phyloP scores from a whole-genome alignment of 1,140 invertebrate species.

The Drosophila littoralis region DNA sequence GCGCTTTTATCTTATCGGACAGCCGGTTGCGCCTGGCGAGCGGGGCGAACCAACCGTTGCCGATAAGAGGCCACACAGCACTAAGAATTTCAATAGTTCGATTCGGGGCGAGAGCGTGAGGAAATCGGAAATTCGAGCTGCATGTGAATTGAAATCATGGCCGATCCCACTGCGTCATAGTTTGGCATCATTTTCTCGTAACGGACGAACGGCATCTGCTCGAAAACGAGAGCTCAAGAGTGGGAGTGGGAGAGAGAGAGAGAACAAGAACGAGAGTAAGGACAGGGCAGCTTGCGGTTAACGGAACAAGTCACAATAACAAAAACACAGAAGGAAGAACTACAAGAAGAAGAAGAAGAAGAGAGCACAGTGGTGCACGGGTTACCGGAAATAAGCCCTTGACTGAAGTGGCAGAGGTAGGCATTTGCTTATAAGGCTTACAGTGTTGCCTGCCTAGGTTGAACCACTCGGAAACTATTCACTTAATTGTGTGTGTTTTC shows the following conservation, averaged over 20 bases:
- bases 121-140: conserved; percentile 68
- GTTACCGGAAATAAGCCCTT: no score
- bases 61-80: conserved; percentile 39
- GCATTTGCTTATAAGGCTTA: conserved; percentile 26
- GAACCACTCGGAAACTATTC: no score
- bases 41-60: conserved; percentile 12
- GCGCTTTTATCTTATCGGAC: conserved; percentile 48
- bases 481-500: no score
- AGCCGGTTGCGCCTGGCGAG: not conserved
- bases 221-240: not conserved
- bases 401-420: conserved; percentile 35
- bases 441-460: no score
- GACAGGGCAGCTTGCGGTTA: not conserved
- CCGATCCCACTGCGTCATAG: conserved; percentile 49
- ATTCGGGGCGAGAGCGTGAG: conserved; percentile 26
- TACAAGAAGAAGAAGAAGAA: not conserved
- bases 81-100: conserved; percentile 36
- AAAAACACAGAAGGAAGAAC: not conserved
- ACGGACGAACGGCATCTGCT: not conserved
- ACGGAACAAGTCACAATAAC: not conserved
- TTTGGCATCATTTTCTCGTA: conserved; percentile 15
- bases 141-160: conserved; percentile 54
- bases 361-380: conserved; percentile 1
- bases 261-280: not conserved
- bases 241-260: not conserved